phyloP scores from a whole-genome alignment of 2,113 vertebrate genomes.

The Bucco capensis region DNA sequence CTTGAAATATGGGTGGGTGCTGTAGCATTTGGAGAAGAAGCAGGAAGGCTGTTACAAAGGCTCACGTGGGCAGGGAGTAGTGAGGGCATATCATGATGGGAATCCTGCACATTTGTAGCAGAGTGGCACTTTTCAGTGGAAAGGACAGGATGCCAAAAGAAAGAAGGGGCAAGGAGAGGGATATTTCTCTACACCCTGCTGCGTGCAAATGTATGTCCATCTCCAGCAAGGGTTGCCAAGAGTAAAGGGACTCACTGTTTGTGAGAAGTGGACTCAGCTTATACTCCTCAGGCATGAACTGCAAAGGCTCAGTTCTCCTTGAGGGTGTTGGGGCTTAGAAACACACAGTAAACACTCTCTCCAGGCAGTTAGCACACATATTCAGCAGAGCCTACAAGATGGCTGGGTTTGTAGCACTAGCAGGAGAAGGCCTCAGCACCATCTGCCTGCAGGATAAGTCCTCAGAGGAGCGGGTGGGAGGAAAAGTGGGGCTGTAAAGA shows the following conservation, averaged over 20 bases:
- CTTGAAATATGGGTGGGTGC: slow-evolving; percentile 40
- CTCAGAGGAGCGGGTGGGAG: background rate
- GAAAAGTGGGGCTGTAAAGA: background rate
- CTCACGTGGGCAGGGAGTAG: background rate
- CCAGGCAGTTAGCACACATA: fast-evolving
- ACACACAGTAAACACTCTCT: background rate
- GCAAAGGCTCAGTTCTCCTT: background rate
- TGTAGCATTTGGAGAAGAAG: background rate
- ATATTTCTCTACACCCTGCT: background rate
- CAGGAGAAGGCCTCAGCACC: background rate
- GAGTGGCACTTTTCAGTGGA: background rate
- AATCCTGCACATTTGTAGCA: background rate
- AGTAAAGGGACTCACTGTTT: background rate
- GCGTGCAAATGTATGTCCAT: background rate
- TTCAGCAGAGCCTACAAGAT: background rate
- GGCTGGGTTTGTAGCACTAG: background rate
- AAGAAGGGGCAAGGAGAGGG: background rate
- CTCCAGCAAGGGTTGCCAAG: background rate
- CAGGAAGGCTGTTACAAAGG: background rate
- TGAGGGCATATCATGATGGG: background rate
- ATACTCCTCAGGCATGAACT: background rate
- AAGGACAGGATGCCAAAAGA: background rate
- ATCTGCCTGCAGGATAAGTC: background rate
- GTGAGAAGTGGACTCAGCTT: background rate
- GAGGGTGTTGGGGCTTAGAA: background rate